These are phyloP conservation scores for Nestor notabilis DNA, from an alignment of 2,113 vertebrate genomes.

Conservation along the genomic window DNA sequence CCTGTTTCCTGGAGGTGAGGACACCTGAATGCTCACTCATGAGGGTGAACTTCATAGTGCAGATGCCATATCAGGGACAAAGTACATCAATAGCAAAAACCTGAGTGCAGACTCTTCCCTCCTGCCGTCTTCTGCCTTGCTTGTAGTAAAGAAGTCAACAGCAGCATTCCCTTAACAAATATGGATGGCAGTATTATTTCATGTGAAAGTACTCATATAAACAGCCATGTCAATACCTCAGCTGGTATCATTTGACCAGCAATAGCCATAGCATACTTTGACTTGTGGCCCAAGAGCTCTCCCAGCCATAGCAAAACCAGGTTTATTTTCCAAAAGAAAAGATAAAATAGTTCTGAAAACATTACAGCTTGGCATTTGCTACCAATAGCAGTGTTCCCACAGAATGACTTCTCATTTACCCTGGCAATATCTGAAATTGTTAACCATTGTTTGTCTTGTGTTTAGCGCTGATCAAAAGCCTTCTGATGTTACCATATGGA, in stretches of 20 bases:
- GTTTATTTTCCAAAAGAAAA: constrained; percentile 26
- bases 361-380: neutral
- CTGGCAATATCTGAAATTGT: neutral
- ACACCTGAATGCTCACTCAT: neutral
- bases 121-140: neutral
- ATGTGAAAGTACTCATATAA: neutral
- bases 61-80: neutral
- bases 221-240: neutral
- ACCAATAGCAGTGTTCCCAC: neutral
- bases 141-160: neutral
- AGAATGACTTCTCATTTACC: constrained; percentile 4
- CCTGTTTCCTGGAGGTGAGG: neutral
- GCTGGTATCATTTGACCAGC: neutral
- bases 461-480: neutral
- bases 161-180: neutral
- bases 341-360: neutral
- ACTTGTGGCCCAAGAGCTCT: neutral
- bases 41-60: neutral
- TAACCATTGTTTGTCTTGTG: neutral
- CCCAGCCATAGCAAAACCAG: neutral
- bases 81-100: neutral
- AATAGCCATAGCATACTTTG: neutral
- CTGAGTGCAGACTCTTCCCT: neutral
- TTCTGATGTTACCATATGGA: neutral
- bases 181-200: neutral